Evolutionary conservation across 2,888 invertebrate genomes (phyloP), one percentile per base, ranked within the genome.

Genomic region (Linyphia triangularis): DNA sequence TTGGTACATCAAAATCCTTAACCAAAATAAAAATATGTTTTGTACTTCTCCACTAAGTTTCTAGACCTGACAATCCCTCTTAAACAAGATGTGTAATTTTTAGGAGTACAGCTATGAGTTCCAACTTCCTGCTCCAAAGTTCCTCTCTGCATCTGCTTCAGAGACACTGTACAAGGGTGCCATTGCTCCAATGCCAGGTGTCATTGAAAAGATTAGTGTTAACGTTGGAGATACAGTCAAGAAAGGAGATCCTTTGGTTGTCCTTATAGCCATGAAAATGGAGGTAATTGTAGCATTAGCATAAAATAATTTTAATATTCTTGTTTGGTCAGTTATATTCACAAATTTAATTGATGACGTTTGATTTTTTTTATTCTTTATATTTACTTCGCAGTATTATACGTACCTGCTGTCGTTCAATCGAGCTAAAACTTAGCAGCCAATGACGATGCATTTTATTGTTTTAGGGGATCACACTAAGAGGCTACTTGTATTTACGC

Each of bases 231-330:
- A 98, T 91, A 91, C 92, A 91, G 98, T 99, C 3, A 95, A 95
- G 90, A 95, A 95, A 92, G 99, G 98, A 0, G 98, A 99, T 92
- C 95, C 97, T 0, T 93, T 99, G 2, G 95, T 99, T 89, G 96
- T 99, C 65, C 96, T 99, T 92, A 98, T 98, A 90, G 99, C 99
- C 0, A 99, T 99, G 99, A 99, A 99, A 94, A 99, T 99, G 99
- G 99, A 99, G 94, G 95, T 95, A 92, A 92, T 30, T 26, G 13
- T 43, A 9, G 0, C 9, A 0, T 78, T 65, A 9, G 1, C 5
- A n/a, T 22, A n/a, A 70, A 16, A 7, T 63, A 59, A 26, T 0
- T 28, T 28, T 1, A 2, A n/a, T 10, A 2, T 59, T 59, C 9
- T 59, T n/a, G n/a, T n/a, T n/a, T n/a, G n/a, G n/a, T n/a, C n/a